Conservation (phyloP, 2,797 vertebrate species). For the Sebastes trivittatus region DNA sequence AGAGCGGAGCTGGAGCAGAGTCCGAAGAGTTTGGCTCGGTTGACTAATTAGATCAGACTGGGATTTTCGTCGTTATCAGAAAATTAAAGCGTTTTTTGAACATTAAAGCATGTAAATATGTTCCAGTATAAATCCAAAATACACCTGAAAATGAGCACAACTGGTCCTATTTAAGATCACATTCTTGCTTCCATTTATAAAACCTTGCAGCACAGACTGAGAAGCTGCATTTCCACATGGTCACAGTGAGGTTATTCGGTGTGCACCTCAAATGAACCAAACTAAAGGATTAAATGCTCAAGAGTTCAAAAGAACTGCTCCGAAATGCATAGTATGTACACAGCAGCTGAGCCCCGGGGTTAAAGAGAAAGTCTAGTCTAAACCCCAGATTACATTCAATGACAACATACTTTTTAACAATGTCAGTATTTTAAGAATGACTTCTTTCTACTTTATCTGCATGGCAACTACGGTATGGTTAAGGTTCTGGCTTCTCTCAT, state of each 20-base stretch:
- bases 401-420: background rate
- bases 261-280: constrained; percentile 8
- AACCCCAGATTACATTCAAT: background rate
- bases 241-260: background rate
- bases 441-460: background rate
- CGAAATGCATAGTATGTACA: background rate
- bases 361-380: background rate
- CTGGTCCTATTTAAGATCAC: background rate
- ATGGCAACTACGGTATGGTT: background rate
- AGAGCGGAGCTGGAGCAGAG: too few species aligned
- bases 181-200: background rate
- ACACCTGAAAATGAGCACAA: too few species aligned
- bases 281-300: constrained; percentile 13
- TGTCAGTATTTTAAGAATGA: background rate
- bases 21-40: accelerated
- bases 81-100: too few species aligned
- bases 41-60: too few species aligned
- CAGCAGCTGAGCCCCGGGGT: background rate
- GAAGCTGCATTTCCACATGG: background rate
- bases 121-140: too few species aligned
- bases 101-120: too few species aligned
- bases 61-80: accelerated
- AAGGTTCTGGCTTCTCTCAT: background rate
- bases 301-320: constrained; percentile 17
- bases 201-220: background rate